phyloP scores from a whole-genome alignment of 2,113 vertebrate genomes.

The Aix galericulata region DNA sequence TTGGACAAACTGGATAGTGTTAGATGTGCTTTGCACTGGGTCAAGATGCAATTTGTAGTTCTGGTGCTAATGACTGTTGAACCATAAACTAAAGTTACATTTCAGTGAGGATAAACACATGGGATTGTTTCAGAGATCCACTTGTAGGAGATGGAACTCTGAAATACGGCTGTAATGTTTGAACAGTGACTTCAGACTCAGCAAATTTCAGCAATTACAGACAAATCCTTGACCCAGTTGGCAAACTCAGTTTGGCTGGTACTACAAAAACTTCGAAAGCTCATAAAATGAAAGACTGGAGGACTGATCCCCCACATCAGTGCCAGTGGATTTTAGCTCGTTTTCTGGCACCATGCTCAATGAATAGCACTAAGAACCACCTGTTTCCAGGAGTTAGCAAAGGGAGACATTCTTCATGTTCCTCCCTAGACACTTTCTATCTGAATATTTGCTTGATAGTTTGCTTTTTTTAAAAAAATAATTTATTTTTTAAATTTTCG shows the following conservation, averaged over 20 bases:
- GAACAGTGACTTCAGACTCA: not conserved
- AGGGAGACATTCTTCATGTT: not conserved
- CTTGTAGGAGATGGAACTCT: not conserved
- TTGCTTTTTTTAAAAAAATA: too few species aligned
- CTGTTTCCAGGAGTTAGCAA: not conserved
- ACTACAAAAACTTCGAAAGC: not conserved
- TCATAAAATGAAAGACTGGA: not conserved
- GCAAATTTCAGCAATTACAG: not conserved
- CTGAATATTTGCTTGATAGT: not conserved
- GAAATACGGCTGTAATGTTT: not conserved
- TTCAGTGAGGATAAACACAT: not conserved
- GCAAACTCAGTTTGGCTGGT: not conserved
- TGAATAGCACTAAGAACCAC: not conserved
- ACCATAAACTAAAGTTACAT: slow-evolving; percentile 10
- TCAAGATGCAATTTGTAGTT: slow-evolving; percentile 29
- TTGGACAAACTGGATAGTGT: not conserved
- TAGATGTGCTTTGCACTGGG: slow-evolving; percentile 2
- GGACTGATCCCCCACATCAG: not conserved
- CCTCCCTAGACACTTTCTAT: not conserved
- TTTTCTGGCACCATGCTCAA: not conserved
- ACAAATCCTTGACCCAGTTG: not conserved
- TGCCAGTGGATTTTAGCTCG: not conserved
- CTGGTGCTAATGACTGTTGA: slow-evolving; percentile 15
- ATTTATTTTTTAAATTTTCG: not conserved
- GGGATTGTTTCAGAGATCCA: not conserved